phyloP scores from a whole-genome alignment of 2,888 invertebrate species.

The Exocentrus adspersus region DNA sequence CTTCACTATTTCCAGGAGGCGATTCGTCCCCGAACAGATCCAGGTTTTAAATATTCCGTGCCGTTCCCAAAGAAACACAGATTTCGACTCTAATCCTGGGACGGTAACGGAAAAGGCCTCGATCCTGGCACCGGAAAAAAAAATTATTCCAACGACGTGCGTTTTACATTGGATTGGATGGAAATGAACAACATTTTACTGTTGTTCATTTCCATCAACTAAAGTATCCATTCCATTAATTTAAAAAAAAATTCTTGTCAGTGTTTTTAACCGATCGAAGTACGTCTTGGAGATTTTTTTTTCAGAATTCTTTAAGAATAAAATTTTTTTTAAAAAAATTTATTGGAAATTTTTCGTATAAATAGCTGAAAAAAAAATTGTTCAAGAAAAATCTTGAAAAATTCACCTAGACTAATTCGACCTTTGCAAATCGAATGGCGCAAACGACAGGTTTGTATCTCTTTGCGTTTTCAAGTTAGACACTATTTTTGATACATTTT shows the following conservation, averaged over 20 bases:
- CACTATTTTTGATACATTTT: too few relatives aligned
- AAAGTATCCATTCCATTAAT: neutral
- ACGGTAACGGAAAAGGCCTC: slow-evolving; percentile 1
- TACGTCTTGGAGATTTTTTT: neutral
- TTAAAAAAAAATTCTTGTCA: neutral
- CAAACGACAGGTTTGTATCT: too few relatives aligned
- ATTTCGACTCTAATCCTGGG: slow-evolving; percentile 54
- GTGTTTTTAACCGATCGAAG: neutral
- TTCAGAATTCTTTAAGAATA: too few relatives aligned
- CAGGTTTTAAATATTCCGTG: slow-evolving; percentile 49
- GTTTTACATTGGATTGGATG: neutral
- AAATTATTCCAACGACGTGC: slow-evolving; percentile 15
- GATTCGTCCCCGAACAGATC: slow-evolving; percentile 32
- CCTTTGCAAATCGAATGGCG: too few relatives aligned
- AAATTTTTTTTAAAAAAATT: too few relatives aligned
- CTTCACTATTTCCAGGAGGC: slow-evolving; percentile 29
- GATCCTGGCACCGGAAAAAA: slow-evolving; percentile 5
- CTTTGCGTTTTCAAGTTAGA: too few relatives aligned
- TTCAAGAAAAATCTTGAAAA: too few relatives aligned
- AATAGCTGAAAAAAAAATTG: too few relatives aligned
- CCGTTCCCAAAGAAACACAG: slow-evolving; percentile 58
- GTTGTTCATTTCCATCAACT: too few relatives aligned
- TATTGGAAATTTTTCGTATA: too few relatives aligned
- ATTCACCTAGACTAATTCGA: too few relatives aligned
- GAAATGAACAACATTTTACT: slow-evolving; percentile 16